Base-by-base conservation (phyloP, 2,113 vertebrate species). In the Cryptotis parvus region DNA sequence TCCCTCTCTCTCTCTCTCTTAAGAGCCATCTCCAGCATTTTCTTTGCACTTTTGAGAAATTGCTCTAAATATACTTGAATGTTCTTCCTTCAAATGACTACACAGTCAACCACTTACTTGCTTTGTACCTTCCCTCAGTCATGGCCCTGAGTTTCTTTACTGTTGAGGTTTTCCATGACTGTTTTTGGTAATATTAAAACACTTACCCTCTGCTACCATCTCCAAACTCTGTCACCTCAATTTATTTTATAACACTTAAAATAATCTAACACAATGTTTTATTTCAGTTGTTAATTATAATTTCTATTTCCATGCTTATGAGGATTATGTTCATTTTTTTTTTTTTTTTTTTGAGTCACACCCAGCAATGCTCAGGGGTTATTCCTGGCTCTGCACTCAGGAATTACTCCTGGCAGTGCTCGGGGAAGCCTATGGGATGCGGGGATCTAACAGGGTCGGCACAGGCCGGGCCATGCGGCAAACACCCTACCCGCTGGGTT, bases 231-330 rank as follows among this genome's bases (percentile, higher is more conserved):
- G 55, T 12, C n/a, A 29, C 6, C 9, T 1, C 1, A 37, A 26
- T 79, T 88, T 70, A 55, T 78, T 80, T 16, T 18, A 58, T 1
- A 74, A 16, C 18, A 82, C 24, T 81, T 77, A 43, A 73, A 39
- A n/a, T 20, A 35, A 82, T 12, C 35, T 14, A 80, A 75, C 9
- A 63, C 7, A 49, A 49, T n/a, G 37, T 72, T 83, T 39, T 41
- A 41, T 86, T 35, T n/a, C 55, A 58, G 78, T 69, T 77, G 63
- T 66, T 55, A 77, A 69, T 78, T 68, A n/a, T n/a, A n/a, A n/a
- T n/a, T n/a, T 66, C 31, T 83, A 20, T 69, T 16, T 3, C 26
- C 39, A 20, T 63, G 14, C 3, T 81, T 20, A 24, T 49, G 29
- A 81, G 58, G 45, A 37, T n/a, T n/a, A n/a, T n/a, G n/a, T n/a